Percentiles rank a stretch among this genome's conserved stretches.
phyloP scores from a whole-genome alignment of 2,113 vertebrate species.

The Callorhinus ursinus region DNA sequence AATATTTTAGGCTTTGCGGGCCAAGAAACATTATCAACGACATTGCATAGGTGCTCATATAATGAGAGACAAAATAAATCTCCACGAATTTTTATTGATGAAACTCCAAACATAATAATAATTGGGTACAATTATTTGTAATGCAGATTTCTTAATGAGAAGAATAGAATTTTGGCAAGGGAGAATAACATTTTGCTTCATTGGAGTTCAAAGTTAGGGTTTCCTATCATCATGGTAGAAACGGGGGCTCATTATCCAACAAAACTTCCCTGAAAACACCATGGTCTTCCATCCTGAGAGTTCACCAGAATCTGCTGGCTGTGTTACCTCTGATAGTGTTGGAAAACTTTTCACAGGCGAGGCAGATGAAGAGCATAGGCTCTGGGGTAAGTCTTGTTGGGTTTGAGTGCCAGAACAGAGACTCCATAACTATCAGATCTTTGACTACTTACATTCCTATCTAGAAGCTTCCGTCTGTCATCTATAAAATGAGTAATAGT shows the following conservation, averaged over 20 bases:
- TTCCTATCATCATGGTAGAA: not conserved
- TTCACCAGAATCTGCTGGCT: not conserved
- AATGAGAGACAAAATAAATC: not conserved
- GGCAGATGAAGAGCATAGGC: not conserved
- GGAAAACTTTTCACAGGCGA: not conserved
- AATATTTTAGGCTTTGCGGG: not conserved
- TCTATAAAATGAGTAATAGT: not conserved
- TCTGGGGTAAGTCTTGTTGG: not conserved
- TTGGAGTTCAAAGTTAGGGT: not conserved
- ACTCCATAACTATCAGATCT: not conserved
- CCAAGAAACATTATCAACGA: not conserved
- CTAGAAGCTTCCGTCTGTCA: not conserved
- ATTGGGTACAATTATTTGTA: not conserved
- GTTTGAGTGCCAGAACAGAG: not conserved
- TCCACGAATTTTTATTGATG: not conserved
- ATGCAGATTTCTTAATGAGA: not conserved
- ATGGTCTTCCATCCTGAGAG: not conserved
- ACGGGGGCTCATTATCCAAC: not conserved
- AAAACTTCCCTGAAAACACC: not conserved
- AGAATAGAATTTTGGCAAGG: not conserved
- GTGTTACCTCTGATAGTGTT: not conserved
- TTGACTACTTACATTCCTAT: not conserved
- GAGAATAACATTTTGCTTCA: not conserved
- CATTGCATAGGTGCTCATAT: not conserved
- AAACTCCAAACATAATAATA: not conserved